These are phyloP conservation scores for Aspidiotus destructor DNA, from an alignment of 2,888 invertebrate genomes.

Conservation along the genomic window DNA sequence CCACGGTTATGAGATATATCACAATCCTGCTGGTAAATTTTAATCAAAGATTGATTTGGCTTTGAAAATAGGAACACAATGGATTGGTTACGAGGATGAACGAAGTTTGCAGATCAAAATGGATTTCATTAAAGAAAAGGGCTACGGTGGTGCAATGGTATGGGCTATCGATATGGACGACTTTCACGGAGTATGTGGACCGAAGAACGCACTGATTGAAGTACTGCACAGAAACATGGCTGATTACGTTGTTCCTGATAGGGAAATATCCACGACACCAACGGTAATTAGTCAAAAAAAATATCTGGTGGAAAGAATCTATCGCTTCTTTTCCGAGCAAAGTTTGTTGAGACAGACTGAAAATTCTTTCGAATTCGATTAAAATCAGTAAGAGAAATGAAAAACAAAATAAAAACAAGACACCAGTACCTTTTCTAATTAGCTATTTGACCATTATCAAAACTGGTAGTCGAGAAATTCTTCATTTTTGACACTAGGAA, in stretches of 20 bases:
- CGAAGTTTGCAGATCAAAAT: constrained; percentile 77
- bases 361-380: neutral
- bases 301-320: neutral
- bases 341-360: no score
- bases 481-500: no score
- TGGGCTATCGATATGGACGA: constrained; percentile 93
- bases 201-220: constrained; percentile 62
- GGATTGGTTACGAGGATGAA: constrained; percentile 82
- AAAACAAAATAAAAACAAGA: no score
- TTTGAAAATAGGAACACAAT: constrained; percentile 53
- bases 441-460: no score
- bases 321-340: no score
- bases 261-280: constrained; percentile 39
- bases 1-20: no score
- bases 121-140: constrained; percentile 74
- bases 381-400: no score
- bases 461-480: no score
- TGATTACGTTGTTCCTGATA: constrained; percentile 43
- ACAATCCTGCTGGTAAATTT: neutral
- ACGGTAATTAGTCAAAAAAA: constrained; percentile 37
- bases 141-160: constrained; percentile 79
- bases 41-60: no score
- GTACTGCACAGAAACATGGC: constrained; percentile 64
- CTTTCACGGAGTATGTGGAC: constrained; percentile 71
- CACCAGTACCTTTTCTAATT: no score